Evolutionary conservation across 2,113 vertebrate species (phyloP).

Genomic region (Parus major): DNA sequence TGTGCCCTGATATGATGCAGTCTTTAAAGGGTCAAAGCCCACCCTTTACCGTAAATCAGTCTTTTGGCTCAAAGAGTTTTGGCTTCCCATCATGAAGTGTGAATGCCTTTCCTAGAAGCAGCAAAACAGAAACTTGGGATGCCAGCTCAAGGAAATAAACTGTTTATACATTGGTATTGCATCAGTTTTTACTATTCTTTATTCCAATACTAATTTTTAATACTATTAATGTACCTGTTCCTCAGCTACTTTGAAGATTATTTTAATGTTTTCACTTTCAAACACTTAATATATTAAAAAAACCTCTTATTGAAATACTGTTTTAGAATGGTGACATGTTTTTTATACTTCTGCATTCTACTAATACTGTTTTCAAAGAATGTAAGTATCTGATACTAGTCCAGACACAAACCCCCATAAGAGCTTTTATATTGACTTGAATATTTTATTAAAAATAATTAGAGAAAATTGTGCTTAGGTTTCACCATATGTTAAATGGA

Average conservation of each 20-base stretch:
- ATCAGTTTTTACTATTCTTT: not conserved
- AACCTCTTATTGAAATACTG: not conserved
- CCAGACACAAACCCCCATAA: not conserved
- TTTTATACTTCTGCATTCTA: not conserved
- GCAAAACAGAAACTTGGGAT: slow-evolving; percentile 2
- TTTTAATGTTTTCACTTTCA: not conserved
- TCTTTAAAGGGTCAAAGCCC: not conserved
- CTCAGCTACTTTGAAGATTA: not conserved
- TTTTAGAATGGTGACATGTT: not conserved
- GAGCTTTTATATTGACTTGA: not conserved
- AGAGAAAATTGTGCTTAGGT: not conserved
- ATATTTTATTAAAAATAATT: not conserved
- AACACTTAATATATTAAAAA: not conserved
- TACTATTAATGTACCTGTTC: not conserved
- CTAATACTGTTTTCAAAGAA: not conserved
- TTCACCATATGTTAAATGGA: not conserved
- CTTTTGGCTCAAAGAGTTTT: not conserved
- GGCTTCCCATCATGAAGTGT: not conserved
- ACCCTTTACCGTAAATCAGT: not conserved
- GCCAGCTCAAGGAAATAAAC: not conserved
- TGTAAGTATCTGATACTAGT: not conserved
- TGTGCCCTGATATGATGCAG: not conserved
- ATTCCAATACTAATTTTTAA: not conserved
- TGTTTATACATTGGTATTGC: not conserved
- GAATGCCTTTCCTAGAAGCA: not conserved